A percentile compares a stretch with the other conserved stretches of the same genome.
Evolutionary conservation across 2,797 vertebrate genomes (phyloP).

Genomic region (Botia kubotai): DNA sequence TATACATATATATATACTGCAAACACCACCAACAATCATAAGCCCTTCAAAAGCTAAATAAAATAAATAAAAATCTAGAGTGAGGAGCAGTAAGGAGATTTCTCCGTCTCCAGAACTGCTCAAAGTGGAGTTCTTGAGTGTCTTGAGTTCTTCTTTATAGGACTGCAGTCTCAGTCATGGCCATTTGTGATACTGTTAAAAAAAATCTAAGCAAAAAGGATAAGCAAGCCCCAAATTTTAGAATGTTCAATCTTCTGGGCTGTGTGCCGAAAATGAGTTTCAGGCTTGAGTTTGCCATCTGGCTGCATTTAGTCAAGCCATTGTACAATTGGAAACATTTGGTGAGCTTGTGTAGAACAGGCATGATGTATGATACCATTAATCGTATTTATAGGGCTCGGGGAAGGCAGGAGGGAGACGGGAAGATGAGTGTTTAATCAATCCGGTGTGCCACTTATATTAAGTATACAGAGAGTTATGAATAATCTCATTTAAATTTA

Average conservation of each 20-base stretch:
- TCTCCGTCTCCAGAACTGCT: no score
- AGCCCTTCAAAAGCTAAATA: not conserved
- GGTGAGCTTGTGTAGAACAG: not conserved
- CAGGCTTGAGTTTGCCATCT: not conserved
- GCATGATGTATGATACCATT: slow-evolving; percentile 7
- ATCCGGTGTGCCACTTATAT: not conserved
- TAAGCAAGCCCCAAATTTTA: not conserved
- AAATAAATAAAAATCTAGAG: no score
- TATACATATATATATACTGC: not conserved
- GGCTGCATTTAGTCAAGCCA: not conserved
- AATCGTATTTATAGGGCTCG: slow-evolving; percentile 34
- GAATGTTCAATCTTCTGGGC: not conserved
- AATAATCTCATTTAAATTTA: slow-evolving; percentile 19
- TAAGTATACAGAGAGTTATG: slow-evolving; percentile 5
- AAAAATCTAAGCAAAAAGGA: not conserved
- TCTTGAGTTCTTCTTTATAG: no score
- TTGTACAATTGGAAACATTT: slow-evolving; percentile 19
- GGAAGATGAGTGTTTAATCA: slow-evolving; percentile 24
- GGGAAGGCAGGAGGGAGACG: not conserved
- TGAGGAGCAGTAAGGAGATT: no score
- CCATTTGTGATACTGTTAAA: not conserved
- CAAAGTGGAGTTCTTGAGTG: no score
- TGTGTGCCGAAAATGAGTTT: not conserved
- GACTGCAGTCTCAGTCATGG: no score
- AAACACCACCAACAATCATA: not conserved